Evolutionary conservation across 2,888 invertebrate species (phyloP), one percentile per base, ranked within the genome.

Genomic region (Torymus texanus): DNA sequence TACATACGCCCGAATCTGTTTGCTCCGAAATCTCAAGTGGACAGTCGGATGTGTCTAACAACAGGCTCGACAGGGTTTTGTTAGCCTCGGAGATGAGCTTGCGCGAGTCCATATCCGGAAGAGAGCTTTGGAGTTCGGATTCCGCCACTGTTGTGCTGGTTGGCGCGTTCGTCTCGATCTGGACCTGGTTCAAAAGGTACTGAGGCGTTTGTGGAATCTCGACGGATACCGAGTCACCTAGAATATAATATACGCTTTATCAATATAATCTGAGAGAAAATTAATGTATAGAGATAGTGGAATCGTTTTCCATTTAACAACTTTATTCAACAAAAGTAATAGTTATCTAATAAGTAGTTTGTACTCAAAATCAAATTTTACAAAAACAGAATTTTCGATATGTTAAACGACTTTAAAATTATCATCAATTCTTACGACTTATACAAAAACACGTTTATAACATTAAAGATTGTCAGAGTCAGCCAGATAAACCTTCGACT

Each of bases 1-100:
- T 95, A 86, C 94, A 94, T 70, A 95, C 94, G 0, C 95, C 94
- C 0, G 94, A 94, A 87, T 95, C 94, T 12, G 91, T 91, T 24
- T 92, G 92, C 50, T 93, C 94, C 3, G 93, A 94, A 83, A 94
- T 93, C 14, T 92, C 91, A 84, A 92, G 92, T 76, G 91, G 88
- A 18, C 91, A 92, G 81, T 92, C 92, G 56, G 41, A 41, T 5
- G 89, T 90, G 70, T 92, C 92, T 1, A 92, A 88, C 24, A 92
- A 87, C 1, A 90, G 90, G 88, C 86, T 92, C 86, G 85, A 90
- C 72, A 87, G 87, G 5, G 86, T 90, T 70, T 86, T 88, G 77
- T 90, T 91, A 1, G 90, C 89, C 51, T 90, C 90, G 29, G 89
- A 88, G 62, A 90, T 89, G n/a, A 90, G 86, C 76, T 90, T 88